Evolutionary conservation across 2,888 invertebrate genomes (phyloP), one percentile per base, ranked within the genome.

Genomic region (Aspidapion aeneum): DNA sequence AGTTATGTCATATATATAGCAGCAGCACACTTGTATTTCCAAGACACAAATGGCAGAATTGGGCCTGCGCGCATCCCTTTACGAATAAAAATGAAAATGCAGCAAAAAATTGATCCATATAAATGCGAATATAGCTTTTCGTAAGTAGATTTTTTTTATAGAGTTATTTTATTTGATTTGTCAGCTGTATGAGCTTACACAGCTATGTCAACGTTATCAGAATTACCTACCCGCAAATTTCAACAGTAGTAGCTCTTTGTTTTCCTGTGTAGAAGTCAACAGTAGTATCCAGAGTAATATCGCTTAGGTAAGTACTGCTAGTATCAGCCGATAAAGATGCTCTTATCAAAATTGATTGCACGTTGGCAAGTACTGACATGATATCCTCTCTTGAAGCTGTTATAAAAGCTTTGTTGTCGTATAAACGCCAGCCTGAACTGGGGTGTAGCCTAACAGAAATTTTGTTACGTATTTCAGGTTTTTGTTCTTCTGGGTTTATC

Each of bases 271-370:
- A 82, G 1, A 74, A 75, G 57, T 86, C 85, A 0, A 89, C 87
- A 0, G 95, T 93, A 1, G 92, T 90, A 71, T 97, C 96, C 78
- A 98, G 84, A 19, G 89, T 87, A 0, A 98, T 90, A 74, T 96
- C 94, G 63, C 92, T 89, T 55, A 98, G 87, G 57, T 87, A 86
- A 1, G 85, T 81, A 0, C 88, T 85, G 0, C 84, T 82, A 64
- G 87, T 86, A 67, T 90, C 85, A 58, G 84, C 81, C 0, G 86
- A 85, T 55, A 86, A 85, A 1, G 93, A 90, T 1, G 96, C 96
- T 60, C 94, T 86, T 21, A 98, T 89, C 7, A 94, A 81, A 65
- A 96, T 90, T 12, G 90, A 86, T 71, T 93, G 90, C 12, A 99
- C 80, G 72, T 92, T 91, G 21, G 93, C 87, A 7, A 99, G 82